These are phyloP conservation scores for Drosophila maculinotata DNA, from an alignment of 2,888 invertebrate species.

Conservation along the genomic window DNA sequence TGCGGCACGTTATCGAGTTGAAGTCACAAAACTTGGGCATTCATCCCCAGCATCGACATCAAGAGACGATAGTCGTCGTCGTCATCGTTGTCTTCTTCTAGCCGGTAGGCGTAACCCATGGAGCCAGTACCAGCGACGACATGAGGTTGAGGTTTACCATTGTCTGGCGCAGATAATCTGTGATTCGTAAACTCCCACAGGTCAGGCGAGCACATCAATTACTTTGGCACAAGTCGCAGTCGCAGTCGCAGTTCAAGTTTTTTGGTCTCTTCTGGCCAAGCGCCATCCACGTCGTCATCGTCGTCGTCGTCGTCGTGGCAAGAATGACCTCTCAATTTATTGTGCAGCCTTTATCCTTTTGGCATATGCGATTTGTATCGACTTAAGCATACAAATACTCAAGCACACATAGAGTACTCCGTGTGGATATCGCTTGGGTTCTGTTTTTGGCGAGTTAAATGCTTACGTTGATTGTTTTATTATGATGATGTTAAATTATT, in stretches of 20 bases:
- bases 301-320: constrained; percentile 56
- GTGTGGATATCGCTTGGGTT: constrained; percentile 4
- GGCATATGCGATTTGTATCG: constrained; percentile 79
- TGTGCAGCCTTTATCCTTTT: constrained; percentile 78
- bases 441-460: constrained; percentile 57
- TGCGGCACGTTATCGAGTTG: constrained; percentile 48
- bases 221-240: constrained; percentile 82
- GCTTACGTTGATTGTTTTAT: constrained; percentile 84
- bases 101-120: constrained; percentile 56
- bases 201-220: constrained; percentile 84
- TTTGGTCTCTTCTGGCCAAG: constrained; percentile 33
- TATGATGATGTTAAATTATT: constrained; percentile 85
- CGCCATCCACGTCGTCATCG: constrained; percentile 42
- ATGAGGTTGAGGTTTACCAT: constrained; percentile 72
- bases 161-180: constrained; percentile 83
- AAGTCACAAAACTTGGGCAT: constrained; percentile 4
- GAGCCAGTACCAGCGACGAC: constrained; percentile 65
- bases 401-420: constrained; percentile 6
- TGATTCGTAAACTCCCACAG: constrained; percentile 83
- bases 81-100: constrained; percentile 15
- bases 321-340: constrained; percentile 80
- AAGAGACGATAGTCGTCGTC: neutral
- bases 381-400: constrained; percentile 66
- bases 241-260: constrained; percentile 26
- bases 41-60: too few species aligned